These are phyloP conservation scores for Morphnarchus princeps DNA, from an alignment of 2,113 vertebrate genomes.

Conservation along the genomic window DNA sequence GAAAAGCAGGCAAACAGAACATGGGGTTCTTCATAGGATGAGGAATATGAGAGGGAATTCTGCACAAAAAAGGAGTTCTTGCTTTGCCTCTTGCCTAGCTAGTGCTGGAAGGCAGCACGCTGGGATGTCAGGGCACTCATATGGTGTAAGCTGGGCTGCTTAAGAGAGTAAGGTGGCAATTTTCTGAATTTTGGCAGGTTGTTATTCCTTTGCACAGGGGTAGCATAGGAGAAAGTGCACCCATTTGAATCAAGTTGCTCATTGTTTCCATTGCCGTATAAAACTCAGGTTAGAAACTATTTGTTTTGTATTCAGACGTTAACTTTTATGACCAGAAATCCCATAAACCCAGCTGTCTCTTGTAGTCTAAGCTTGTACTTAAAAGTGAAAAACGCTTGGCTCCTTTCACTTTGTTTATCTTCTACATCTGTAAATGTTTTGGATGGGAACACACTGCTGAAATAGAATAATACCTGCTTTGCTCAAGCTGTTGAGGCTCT, in stretches of 20 bases:
- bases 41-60: neutral
- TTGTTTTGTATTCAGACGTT: neutral
- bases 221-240: neutral
- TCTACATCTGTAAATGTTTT: neutral
- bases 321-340: slow-evolving; percentile 18
- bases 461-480: neutral
- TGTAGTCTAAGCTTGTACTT: neutral
- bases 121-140: neutral
- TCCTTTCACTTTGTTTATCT: neutral
- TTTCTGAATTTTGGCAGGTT: neutral
- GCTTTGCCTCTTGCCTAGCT: neutral
- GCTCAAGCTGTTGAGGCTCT: neutral
- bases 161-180: neutral
- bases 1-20: neutral
- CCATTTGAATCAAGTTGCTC: neutral
- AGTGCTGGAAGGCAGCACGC: neutral
- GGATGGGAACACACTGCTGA: neutral
- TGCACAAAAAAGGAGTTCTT: neutral
- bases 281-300: neutral
- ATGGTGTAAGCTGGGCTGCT: neutral
- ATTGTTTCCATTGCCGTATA: neutral
- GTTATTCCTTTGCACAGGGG: neutral
- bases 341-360: neutral
- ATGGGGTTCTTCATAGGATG: neutral
- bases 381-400: neutral